A percentile compares a stretch with the other conserved stretches of the same genome.
phyloP scores from a whole-genome alignment of 2,113 vertebrate genomes.

The Chlorodrepanis virens region DNA sequence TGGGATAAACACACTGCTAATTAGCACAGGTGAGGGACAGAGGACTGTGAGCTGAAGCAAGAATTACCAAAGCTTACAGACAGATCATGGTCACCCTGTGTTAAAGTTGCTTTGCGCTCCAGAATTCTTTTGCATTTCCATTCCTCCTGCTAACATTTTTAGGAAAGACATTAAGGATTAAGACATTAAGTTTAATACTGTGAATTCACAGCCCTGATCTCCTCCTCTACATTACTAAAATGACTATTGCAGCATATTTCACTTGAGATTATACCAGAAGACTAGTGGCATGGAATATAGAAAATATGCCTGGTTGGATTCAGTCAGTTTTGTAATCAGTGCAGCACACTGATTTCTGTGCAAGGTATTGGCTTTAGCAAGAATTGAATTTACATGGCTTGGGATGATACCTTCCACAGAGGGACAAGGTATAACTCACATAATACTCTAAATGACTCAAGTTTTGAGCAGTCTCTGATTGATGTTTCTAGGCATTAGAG shows the following conservation, averaged over 20 bases:
- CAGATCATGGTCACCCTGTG: neutral
- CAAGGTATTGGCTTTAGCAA: neutral
- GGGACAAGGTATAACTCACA: neutral
- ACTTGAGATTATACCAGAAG: neutral
- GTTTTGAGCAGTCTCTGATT: neutral
- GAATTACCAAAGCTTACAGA: neutral
- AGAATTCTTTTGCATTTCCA: neutral
- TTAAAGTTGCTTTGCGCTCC: neutral
- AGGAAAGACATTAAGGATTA: neutral
- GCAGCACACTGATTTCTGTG: neutral
- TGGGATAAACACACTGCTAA: neutral
- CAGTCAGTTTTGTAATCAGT: neutral
- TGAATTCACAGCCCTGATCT: neutral
- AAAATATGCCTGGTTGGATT: neutral
- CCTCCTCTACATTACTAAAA: neutral
- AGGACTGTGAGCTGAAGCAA: neutral
- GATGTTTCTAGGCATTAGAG: neutral
- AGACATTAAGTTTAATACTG: neutral
- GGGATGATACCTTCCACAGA: neutral
- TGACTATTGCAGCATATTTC: neutral
- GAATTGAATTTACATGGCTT: neutral
- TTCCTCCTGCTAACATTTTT: neutral
- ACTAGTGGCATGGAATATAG: neutral
- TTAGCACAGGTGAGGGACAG: neutral
- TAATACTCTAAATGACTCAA: neutral